Percentiles rank a stretch among this genome's conserved stretches.
These are phyloP conservation scores for Eupithecia subfuscata DNA, from an alignment of 2,888 invertebrate species.

Conservation along the genomic window DNA sequence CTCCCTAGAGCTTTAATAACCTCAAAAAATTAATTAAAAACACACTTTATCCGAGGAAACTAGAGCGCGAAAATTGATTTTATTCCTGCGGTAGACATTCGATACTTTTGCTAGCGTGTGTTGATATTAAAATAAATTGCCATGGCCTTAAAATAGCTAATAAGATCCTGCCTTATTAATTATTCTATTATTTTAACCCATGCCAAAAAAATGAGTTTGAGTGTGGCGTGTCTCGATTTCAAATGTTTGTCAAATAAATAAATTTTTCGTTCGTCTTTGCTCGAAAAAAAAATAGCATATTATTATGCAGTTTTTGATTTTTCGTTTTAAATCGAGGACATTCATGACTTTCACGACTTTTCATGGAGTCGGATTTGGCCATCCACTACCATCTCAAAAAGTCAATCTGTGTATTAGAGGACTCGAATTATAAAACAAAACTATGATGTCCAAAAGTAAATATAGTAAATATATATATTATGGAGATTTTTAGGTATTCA, in stretches of 20 bases:
- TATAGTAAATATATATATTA: too few relatives aligned
- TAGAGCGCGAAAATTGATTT: constrained; percentile 43
- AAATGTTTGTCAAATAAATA: not conserved
- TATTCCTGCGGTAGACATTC: constrained; percentile 33
- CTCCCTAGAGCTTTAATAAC: constrained; percentile 51
- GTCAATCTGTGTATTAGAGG: too few relatives aligned
- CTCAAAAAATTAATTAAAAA: constrained; percentile 55
- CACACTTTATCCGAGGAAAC: constrained; percentile 47
- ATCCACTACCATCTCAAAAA: too few relatives aligned
- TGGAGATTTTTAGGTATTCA: not conserved
- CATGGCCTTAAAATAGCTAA: not conserved
- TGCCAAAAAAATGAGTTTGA: not conserved
- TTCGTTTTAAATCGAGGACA: too few relatives aligned
- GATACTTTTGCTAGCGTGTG: constrained; percentile 28
- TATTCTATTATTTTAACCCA: not conserved
- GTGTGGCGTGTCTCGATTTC: not conserved
- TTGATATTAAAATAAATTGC: constrained; percentile 4
- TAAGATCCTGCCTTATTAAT: not conserved
- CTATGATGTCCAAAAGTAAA: too few relatives aligned
- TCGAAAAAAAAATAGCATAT: too few relatives aligned
- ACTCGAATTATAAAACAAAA: too few relatives aligned
- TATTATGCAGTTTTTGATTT: too few relatives aligned
- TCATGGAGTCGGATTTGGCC: too few relatives aligned
- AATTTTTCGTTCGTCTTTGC: too few relatives aligned
- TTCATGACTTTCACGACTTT: too few relatives aligned